Base-by-base conservation (phyloP, 37 sponge, comb jelly and placozoan species). In the Lycopodina hypogea region DNA sequence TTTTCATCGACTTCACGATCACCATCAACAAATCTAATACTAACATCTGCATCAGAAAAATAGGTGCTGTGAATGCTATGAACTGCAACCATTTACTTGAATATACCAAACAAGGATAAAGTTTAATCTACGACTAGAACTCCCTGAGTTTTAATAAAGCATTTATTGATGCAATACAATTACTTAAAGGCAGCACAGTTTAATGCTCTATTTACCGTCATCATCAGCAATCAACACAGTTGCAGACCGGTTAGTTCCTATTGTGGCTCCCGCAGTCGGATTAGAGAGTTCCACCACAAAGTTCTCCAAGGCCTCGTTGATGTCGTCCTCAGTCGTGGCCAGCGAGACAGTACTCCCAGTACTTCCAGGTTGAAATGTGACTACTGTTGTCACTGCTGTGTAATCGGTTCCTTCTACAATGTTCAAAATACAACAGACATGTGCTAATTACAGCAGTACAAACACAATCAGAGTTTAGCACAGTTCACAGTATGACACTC, bases 291-390 rank as follows among this genome's bases (percentile, higher is more conserved):
- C 11, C 8, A 19, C 37, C 34, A 7, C 37, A 42, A 87, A 87
- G 3, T 6, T 36, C 61, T 87, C 87, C 6, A 37, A n/a, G 15
- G 12, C 24, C 56, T 86, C 86, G 21, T 19, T 21, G 11, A 68
- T 56, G 19, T 69, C 69, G 68, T 87, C 87, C 57, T 87, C 72
- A 6, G 59, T 4, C 15, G 78, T 70, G 17, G 71, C 29, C 19
- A 81, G 60, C 0, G 32, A 3, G 32, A 80, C n/a, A 28, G 17
- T 23, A 26, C 33, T 62, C 24, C 0, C 19, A 39, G 84, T 76
- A 40, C 6, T 21, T 23, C 76, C 77, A 68, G 77, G 36, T 22
- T 59, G 30, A 55, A 83, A 75, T 0, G 69, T 68, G 30, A 75
- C 42, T 12, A 30, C 21, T 9, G 29, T 48, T 0, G 59, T 58